Base-by-base conservation (phyloP, 2,797 vertebrate species). In the Astyanax mexicanus region DNA sequence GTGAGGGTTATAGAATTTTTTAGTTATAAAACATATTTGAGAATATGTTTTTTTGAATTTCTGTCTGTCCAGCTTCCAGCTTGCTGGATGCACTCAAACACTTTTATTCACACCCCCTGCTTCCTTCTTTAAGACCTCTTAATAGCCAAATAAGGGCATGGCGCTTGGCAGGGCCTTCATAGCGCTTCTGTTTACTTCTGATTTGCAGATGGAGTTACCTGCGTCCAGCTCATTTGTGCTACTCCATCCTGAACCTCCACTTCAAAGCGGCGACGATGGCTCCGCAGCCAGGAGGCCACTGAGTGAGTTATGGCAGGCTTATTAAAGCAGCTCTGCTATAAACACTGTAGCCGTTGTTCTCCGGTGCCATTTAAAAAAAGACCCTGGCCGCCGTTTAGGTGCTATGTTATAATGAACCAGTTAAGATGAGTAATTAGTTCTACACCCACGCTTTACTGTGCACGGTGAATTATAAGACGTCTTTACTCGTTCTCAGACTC, bases 101-200 rank as follows among this genome's bases (percentile, higher is more conserved):
- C n/a, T 35, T 60, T 60, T 32, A 60, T 17, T 37, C 23, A n/a
- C 61, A 85, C 66, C 85, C 79, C 81, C 52, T 47, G 45, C 51
- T 51, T 38, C 69, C 27, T 71, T 44, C 12, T 7, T 57, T 32
- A 29, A 58, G 60, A 68, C n/a, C n/a, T n/a, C n/a, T n/a, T 81
- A 47, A 74, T 79, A 77, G 61, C 88, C 84, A 84, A 81, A 86
- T 89, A 86, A 81, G 81, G 88, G 40, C 67, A 75, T 57, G 17
- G 15, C 65, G 51, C 54, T 71, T 77, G 79, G 35, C 64, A 69
- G 71, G 72, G 23, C 52, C 64, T 21, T 71, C 49, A 57, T 68
- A 47, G 40, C 35, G 70, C 37, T 64, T 54, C n/a, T 77, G 72
- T 85, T 78, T 77, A 67, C 57, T 47, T 77, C 51, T 78, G 49